Evolutionary conservation across 1,140 invertebrate species (phyloP), one percentile per base, ranked within the genome.

Genomic region (Steinernema khuongi): DNA sequence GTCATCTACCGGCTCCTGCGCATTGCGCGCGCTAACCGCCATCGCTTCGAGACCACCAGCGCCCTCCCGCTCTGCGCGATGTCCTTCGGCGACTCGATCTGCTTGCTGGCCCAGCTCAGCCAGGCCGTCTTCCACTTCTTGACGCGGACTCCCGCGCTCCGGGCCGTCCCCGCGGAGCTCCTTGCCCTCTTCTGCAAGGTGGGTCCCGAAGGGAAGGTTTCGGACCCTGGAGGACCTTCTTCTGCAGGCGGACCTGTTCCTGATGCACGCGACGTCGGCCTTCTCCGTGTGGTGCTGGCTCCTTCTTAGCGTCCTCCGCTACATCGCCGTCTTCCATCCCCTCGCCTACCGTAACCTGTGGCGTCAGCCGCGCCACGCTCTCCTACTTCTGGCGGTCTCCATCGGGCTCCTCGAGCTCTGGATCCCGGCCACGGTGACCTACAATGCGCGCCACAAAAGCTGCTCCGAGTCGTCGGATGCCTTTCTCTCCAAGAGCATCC

Each of bases 271-370:
- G 1, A 81, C 81, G 4, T 81, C 81, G 0, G 82, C 82, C 7
- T 85, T 85, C 60, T 84, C 82, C 1, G 81, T 83, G 2, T 83
- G 83, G 81, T 83, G 78, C 67, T 82, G 81, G 81, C 72, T 83
- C 1, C 41, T 81, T 60, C 67, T 83, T 17, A 81, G 81, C 1
- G 72, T 83, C 1, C 72, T 83, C 1, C 76, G 81, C n/a, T 83
- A 83, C 60, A 80, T 75, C 19, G 81, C 81, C 19, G 81, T 83
- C 14, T 85, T 85, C 43, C 75, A 83, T 41, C 81, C 81, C 1
- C 79, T 82, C 41, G 77, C 76, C 30, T 83, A 83, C 71, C 68
- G 81, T 11, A 79, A 77, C 1, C 83, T 83, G 32, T 83, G 81
- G 81, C 50, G 75, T 11, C 83, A 83, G 69, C 81, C 81, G 11